Evolutionary conservation across 2,888 invertebrate genomes (phyloP).

Genomic region (Hydroisotoma schaefferi): DNA sequence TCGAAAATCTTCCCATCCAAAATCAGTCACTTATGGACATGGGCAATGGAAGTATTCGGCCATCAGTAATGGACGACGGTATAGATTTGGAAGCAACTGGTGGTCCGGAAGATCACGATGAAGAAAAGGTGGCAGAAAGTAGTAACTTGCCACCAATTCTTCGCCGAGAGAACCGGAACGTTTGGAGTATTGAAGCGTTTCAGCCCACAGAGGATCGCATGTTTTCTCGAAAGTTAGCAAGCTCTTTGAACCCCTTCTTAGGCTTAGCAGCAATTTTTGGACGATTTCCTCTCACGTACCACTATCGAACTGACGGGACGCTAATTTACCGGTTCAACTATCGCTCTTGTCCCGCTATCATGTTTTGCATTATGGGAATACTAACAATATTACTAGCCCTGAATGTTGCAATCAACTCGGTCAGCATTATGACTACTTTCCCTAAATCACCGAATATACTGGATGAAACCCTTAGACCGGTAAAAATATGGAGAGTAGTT

Average conservation of each 20-base stretch:
- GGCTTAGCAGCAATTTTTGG: not conserved
- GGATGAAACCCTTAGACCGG: too few relatives aligned
- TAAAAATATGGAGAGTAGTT: not conserved
- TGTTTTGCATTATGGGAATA: not conserved
- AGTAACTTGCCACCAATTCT: too few relatives aligned
- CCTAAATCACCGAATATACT: not conserved
- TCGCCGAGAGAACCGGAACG: conserved; percentile 2
- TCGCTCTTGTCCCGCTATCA: not conserved
- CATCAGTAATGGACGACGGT: too few relatives aligned
- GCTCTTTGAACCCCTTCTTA: not conserved
- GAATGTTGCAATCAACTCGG: not conserved
- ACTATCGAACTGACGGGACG: not conserved
- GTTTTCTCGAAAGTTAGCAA: not conserved
- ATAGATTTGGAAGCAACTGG: too few relatives aligned
- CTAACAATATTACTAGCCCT: not conserved
- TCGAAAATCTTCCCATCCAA: too few relatives aligned
- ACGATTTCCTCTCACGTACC: not conserved
- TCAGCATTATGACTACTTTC: not conserved
- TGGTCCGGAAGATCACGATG: not conserved
- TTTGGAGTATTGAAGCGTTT: conserved; percentile 9
- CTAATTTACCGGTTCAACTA: not conserved
- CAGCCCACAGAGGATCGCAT: not conserved
- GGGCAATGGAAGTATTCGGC: too few relatives aligned
- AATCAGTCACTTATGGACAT: too few relatives aligned
- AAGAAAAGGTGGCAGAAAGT: too few relatives aligned